phyloP scores from a whole-genome alignment of 2,113 vertebrate species.

The Sinocyclocheilus anshuiensis region DNA sequence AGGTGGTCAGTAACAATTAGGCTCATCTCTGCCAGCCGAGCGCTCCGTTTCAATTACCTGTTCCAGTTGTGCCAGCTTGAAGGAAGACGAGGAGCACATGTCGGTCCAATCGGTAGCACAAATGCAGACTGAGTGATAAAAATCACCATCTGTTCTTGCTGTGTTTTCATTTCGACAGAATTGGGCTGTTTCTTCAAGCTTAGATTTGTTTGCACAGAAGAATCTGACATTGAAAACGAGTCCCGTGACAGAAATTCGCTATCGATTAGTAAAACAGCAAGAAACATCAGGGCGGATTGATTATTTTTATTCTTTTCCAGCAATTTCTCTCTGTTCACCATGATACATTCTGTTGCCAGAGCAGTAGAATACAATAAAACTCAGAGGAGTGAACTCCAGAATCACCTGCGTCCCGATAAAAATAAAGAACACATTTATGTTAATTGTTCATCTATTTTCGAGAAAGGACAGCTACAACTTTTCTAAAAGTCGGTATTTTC shows the following conservation, averaged over 20 bases:
- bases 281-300: not conserved
- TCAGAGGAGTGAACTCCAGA: not conserved
- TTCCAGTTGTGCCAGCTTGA: slow-evolving; percentile 17
- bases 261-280: not conserved
- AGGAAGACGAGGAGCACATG: slow-evolving; percentile 16
- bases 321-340: not conserved
- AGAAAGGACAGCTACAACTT: slow-evolving; percentile 1
- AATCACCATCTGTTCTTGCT: slow-evolving; percentile 44
- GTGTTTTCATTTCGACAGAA: not conserved
- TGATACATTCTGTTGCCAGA: too few relatives aligned
- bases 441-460: slow-evolving; percentile 14
- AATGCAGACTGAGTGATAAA: slow-evolving; percentile 33
- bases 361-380: not conserved
- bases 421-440: not conserved
- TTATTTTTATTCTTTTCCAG: not conserved
- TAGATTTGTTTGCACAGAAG: slow-evolving; percentile 5
- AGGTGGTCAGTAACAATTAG: slow-evolving; percentile 46
- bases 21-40: slow-evolving; percentile 37
- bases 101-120: not conserved
- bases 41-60: slow-evolving; percentile 52
- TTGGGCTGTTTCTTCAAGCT: not conserved
- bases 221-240: not conserved
- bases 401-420: not conserved
- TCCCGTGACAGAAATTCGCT: not conserved
- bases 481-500: not conserved